A percentile compares a stretch with the other conserved stretches of the same genome.
phyloP scores from a whole-genome alignment of 2,888 invertebrate species.

The Mythimna albipuncta region DNA sequence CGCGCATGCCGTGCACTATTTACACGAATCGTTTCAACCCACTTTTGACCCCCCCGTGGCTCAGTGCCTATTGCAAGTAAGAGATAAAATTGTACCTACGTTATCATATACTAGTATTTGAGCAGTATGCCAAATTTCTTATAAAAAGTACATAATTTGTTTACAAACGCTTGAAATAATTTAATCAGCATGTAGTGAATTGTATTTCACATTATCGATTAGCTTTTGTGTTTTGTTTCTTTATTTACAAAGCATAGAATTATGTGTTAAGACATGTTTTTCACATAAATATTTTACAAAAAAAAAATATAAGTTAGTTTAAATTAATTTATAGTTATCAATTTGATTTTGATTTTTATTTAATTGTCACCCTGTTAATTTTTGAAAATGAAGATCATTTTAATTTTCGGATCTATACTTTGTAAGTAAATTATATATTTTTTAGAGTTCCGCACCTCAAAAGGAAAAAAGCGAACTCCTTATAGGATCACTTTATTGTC shows the following conservation, averaged over 20 bases:
- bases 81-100: too few species aligned
- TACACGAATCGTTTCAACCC: too few species aligned
- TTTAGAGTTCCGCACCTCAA: too few species aligned
- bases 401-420: constrained; percentile 7
- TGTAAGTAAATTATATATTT: constrained; percentile 31
- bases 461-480: too few species aligned
- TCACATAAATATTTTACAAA: neutral
- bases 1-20: too few species aligned
- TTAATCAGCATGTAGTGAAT: constrained; percentile 36
- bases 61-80: too few species aligned
- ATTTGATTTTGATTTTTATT: neutral
- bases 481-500: too few species aligned
- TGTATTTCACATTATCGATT: neutral
- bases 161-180: constrained; percentile 37
- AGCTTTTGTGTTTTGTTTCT: neutral
- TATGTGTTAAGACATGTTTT: neutral
- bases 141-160: neutral
- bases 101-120: too few species aligned
- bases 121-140: too few species aligned
- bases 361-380: neutral
- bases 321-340: neutral
- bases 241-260: neutral
- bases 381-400: constrained; percentile 6
- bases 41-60: too few species aligned
- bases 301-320: neutral